These are phyloP conservation scores for Drosophila novamexicana DNA, from an alignment of 1,140 invertebrate genomes.

Conservation along the genomic window DNA sequence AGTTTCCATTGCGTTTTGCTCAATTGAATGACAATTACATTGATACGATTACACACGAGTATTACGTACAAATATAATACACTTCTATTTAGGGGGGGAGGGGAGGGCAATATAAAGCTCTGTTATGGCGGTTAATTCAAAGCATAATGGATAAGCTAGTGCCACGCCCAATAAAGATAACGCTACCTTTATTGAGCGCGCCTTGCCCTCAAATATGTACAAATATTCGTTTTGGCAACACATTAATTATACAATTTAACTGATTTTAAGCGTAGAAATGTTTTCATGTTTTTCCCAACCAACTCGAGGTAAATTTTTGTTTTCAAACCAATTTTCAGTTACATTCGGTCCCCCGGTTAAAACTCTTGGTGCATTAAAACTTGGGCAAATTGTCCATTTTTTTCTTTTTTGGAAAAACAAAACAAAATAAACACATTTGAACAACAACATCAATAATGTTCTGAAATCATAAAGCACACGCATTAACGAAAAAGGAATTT, in stretches of 20 bases:
- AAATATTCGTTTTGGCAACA: background rate
- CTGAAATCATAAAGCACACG: background rate
- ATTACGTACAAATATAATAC: slow-evolving; percentile 51
- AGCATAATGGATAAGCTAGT: slow-evolving; percentile 8
- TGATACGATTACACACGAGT: slow-evolving; percentile 51
- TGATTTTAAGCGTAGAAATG: background rate
- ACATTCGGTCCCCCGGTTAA: slow-evolving; percentile 13
- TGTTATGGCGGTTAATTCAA: slow-evolving; percentile 13
- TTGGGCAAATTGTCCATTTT: slow-evolving; percentile 25
- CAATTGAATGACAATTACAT: slow-evolving; percentile 68
- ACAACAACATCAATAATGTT: slow-evolving; percentile 20
- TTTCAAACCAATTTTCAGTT: background rate
- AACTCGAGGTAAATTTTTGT: background rate
- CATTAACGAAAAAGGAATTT: slow-evolving; percentile 17
- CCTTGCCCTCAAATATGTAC: slow-evolving; percentile 1
- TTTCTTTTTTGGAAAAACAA: background rate
- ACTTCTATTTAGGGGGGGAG: slow-evolving; percentile 20
- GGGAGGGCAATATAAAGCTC: slow-evolving; percentile 8
- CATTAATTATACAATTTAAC: background rate
- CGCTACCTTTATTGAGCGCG: background rate
- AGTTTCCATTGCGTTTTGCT: slow-evolving; percentile 7
- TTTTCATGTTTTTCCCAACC: slow-evolving; percentile 18
- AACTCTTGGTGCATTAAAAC: slow-evolving; percentile 44
- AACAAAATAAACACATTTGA: slow-evolving; percentile 10
- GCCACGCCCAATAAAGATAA: slow-evolving; percentile 1